Evolutionary conservation across 2,888 invertebrate genomes (phyloP).

Genomic region (Athripsodes cinereus): DNA sequence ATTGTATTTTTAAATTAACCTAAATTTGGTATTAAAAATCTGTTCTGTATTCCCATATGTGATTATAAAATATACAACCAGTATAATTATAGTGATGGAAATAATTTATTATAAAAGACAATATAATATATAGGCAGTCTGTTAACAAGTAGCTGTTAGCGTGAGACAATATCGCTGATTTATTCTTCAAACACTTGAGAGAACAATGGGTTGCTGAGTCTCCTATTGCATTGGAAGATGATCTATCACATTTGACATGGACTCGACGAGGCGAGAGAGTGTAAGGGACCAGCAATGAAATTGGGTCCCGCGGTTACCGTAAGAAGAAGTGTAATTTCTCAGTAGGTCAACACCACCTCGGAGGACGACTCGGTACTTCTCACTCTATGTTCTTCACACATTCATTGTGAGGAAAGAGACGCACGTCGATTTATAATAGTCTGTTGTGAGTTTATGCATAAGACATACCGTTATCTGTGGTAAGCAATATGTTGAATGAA

Average conservation of each 20-base stretch:
- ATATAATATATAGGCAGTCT: too few relatives aligned
- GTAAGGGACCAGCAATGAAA: constrained; percentile 33
- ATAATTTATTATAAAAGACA: too few relatives aligned
- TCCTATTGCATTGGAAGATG: neutral
- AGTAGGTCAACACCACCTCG: constrained; percentile 54
- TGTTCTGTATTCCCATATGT: too few relatives aligned
- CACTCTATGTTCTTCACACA: constrained; percentile 31
- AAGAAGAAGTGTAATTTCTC: constrained; percentile 53
- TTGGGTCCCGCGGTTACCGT: constrained; percentile 50
- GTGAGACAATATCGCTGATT: neutral
- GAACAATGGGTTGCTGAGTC: neutral
- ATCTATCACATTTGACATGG: constrained; percentile 6
- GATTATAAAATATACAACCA: too few relatives aligned
- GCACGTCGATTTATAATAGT: constrained; percentile 30
- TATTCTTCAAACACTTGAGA: neutral
- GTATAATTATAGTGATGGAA: too few relatives aligned
- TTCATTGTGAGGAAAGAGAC: constrained; percentile 30
- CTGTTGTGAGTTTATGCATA: constrained; percentile 31
- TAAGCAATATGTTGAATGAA: constrained; percentile 50
- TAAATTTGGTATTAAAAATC: too few relatives aligned
- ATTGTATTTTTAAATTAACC: too few relatives aligned
- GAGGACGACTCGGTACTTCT: constrained; percentile 42
- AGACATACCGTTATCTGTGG: constrained; percentile 48
- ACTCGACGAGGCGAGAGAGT: constrained; percentile 7
- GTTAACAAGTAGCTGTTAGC: neutral